These are phyloP conservation scores for Poicephalus gulielmi DNA, from an alignment of 2,113 vertebrate species.

Conservation along the genomic window DNA sequence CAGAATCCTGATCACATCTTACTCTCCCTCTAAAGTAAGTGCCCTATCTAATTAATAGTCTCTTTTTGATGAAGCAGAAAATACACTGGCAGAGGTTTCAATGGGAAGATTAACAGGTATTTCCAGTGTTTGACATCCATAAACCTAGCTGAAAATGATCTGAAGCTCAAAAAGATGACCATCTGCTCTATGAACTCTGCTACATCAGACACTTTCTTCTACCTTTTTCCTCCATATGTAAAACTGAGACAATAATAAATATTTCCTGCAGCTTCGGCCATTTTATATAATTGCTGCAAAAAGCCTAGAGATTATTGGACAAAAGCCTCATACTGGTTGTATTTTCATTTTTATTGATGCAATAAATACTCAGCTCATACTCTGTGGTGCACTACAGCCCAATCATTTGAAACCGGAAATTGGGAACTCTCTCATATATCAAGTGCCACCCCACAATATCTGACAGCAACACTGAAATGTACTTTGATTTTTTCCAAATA, in stretches of 20 bases:
- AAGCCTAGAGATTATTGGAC: background rate
- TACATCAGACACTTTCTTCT: background rate
- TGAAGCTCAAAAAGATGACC: background rate
- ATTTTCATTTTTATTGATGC: slow-evolving; percentile 36
- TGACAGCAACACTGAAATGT: background rate
- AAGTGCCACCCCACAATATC: background rate
- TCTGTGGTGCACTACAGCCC: background rate
- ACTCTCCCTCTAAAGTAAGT: background rate
- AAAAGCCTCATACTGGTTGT: background rate
- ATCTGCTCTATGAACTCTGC: background rate
- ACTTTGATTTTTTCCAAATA: background rate
- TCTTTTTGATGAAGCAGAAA: background rate
- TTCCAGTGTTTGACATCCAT: background rate
- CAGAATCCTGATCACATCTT: background rate
- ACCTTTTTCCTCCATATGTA: background rate
- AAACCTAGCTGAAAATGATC: background rate
- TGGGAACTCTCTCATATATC: slow-evolving; percentile 21
- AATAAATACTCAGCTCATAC: slow-evolving; percentile 12
- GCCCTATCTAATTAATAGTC: background rate
- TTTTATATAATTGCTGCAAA: slow-evolving; percentile 20
- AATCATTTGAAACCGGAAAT: background rate
- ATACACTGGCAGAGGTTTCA: background rate
- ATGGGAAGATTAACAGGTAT: background rate
- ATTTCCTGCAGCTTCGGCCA: background rate
- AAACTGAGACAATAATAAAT: background rate